Evolutionary conservation across 1,140 invertebrate genomes (phyloP), one percentile per base, ranked within the genome.

Genomic region (Nephila pilipes): DNA sequence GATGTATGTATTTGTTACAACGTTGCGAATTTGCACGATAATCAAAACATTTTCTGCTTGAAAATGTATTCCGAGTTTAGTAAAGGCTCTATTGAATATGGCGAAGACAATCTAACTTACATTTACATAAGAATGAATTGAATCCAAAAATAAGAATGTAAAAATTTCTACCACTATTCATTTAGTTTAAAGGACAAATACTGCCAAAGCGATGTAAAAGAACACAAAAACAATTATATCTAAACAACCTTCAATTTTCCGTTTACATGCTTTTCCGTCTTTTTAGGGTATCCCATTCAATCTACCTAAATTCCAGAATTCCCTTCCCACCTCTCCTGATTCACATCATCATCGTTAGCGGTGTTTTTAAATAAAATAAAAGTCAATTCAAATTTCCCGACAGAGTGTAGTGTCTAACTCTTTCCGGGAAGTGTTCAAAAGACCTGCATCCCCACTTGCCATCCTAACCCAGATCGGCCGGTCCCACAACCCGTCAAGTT

Each of bases 391-490:
- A 54, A 83, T 54, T 83, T 83, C 38, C 80, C 46, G 80, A 83
- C 80, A 46, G 80, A 54, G 36, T 83, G 80, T 69, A 36, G 63
- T 25, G 25, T 83, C 55, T 79, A 91, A 91, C 89, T 79, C 89
- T 83, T 91, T 91, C 80, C 89, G 79, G 89, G 89, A 91, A 90
- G 57, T 36, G 69, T 75, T 75, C 69, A 63, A 54, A 81, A 91
- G 89, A 91, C 89, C 89, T 83, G 89, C 55, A 91, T 60, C 80
- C 89, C 89, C 79, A 91, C 38, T 91, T 63, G 89, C 57, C 65
- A 79, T 91, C 55, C 89, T 91, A 91, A 91, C 89, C 89, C 79
- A 91, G 89, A 83, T 91, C 36, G 58, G 20, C 63, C 57, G 57
- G 57, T 63, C 89, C 55, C 87, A 88, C 83, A 85, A 85, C 55